Evolutionary conservation across 2,888 invertebrate species (phyloP).

Genomic region (Hedychridium roseum): DNA sequence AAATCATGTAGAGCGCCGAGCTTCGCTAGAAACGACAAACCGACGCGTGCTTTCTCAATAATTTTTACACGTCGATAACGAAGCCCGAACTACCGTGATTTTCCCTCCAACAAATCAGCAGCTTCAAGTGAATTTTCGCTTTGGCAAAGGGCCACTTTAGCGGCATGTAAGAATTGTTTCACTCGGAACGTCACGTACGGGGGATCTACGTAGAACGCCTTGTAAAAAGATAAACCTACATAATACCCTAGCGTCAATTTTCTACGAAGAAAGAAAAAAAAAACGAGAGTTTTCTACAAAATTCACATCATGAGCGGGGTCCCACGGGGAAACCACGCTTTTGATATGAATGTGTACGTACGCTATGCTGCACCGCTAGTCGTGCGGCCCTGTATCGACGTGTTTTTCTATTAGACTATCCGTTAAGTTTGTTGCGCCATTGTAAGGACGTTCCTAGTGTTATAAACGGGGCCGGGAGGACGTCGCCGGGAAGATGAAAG

Average conservation of each 20-base stretch:
- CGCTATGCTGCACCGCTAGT: slow-evolving; percentile 35
- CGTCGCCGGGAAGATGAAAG: too few relatives aligned
- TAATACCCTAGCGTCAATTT: slow-evolving; percentile 62
- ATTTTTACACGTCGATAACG: slow-evolving; percentile 41
- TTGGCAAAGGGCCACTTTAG: slow-evolving; percentile 1
- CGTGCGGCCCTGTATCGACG: slow-evolving; percentile 32
- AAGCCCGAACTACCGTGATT: too few relatives aligned
- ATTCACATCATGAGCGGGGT: slow-evolving; percentile 40
- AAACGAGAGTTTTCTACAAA: slow-evolving; percentile 45
- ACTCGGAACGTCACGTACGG: slow-evolving; percentile 40
- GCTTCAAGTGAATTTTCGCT: not conserved
- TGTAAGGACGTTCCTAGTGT: not conserved
- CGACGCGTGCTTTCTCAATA: slow-evolving; percentile 40
- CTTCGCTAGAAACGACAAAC: slow-evolving; percentile 44
- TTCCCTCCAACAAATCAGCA: not conserved
- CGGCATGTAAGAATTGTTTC: slow-evolving; percentile 48
- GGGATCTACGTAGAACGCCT: slow-evolving; percentile 56
- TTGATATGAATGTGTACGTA: slow-evolving; percentile 42
- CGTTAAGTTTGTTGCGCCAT: not conserved
- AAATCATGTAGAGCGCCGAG: slow-evolving; percentile 47
- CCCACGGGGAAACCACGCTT: slow-evolving; percentile 27
- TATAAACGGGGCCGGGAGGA: not conserved
- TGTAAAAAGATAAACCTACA: slow-evolving; percentile 47
- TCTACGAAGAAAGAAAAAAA: too few relatives aligned
- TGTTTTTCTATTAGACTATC: slow-evolving; percentile 34